Percentiles rank a stretch among this genome's conserved stretches.
Conservation (phyloP, 2,113 vertebrate species). For the Vidua macroura region DNA sequence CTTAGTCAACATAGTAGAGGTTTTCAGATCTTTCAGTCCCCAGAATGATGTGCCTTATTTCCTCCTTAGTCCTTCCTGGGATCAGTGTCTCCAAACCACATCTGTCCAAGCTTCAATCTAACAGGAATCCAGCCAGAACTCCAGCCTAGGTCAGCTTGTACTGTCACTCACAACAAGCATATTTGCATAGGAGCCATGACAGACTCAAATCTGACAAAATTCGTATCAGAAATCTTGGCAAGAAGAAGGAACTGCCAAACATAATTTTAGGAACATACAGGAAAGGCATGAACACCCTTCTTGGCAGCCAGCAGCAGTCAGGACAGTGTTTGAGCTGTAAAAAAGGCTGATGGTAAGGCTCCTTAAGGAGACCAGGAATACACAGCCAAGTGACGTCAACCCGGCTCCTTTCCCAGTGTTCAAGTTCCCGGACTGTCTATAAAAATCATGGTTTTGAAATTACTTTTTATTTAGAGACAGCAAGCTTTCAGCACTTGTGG, state of each 20-base stretch:
- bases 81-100: fast-evolving
- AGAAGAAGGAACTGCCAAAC: neutral
- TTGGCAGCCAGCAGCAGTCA: neutral
- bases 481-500: neutral
- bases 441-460: fast-evolving
- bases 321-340: neutral
- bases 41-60: neutral
- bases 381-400: fast-evolving
- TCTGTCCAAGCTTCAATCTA: neutral
- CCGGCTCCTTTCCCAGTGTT: fast-evolving
- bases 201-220: neutral
- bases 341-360: neutral
- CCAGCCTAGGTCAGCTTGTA: neutral
- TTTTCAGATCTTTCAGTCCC: neutral
- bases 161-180: neutral
- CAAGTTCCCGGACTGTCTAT: fast-evolving
- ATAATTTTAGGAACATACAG: neutral
- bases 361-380: neutral
- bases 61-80: neutral
- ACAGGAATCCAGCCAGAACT: neutral
- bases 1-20: fast-evolving
- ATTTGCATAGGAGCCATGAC: neutral
- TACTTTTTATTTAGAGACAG: neutral
- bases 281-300: neutral
- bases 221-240: neutral